Evolutionary conservation across 2,113 vertebrate genomes (phyloP).

Genomic region (Blennius ocellaris): DNA sequence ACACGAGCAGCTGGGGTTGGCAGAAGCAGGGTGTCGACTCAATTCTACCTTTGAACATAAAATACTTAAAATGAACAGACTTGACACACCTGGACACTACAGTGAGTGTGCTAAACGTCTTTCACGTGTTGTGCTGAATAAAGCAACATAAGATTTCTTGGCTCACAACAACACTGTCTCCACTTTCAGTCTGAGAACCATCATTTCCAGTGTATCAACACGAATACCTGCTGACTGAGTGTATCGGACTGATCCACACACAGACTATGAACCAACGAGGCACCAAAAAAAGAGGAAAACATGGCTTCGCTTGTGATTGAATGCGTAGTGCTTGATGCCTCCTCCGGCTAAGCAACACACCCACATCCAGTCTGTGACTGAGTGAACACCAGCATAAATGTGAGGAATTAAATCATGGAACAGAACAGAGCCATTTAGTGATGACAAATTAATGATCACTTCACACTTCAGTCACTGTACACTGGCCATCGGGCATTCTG

Average conservation of each 20-base stretch:
- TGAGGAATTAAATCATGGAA: slow-evolving; percentile 71
- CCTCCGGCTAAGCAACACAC: slow-evolving; percentile 20
- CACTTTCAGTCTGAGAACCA: slow-evolving; percentile 4
- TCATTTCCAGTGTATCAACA: slow-evolving; percentile 14
- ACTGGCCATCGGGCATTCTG: slow-evolving; percentile 97
- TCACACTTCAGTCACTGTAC: slow-evolving; percentile 98
- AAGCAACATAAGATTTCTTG: slow-evolving; percentile 4
- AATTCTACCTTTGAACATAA: neutral
- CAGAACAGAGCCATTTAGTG: slow-evolving; percentile 52
- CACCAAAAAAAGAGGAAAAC: slow-evolving; percentile 17
- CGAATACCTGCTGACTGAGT: slow-evolving; percentile 4
- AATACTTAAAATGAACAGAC: slow-evolving; percentile 21
- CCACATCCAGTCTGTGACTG: slow-evolving; percentile 53
- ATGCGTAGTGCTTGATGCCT: slow-evolving; percentile 22
- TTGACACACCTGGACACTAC: slow-evolving; percentile 2
- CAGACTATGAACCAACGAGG: slow-evolving; percentile 17
- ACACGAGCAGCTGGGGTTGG: neutral
- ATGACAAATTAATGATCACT: slow-evolving; percentile 26
- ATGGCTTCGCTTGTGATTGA: slow-evolving; percentile 12
- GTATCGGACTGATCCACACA: slow-evolving; percentile 13
- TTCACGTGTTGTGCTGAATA: slow-evolving; percentile 19
- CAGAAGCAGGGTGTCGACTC: slow-evolving; percentile 1
- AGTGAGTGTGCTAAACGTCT: slow-evolving; percentile 13
- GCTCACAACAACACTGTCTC: slow-evolving; percentile 19
- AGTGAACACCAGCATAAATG: slow-evolving; percentile 49